phyloP scores from a whole-genome alignment of 2,797 vertebrate genomes.

The Sparus aurata region DNA sequence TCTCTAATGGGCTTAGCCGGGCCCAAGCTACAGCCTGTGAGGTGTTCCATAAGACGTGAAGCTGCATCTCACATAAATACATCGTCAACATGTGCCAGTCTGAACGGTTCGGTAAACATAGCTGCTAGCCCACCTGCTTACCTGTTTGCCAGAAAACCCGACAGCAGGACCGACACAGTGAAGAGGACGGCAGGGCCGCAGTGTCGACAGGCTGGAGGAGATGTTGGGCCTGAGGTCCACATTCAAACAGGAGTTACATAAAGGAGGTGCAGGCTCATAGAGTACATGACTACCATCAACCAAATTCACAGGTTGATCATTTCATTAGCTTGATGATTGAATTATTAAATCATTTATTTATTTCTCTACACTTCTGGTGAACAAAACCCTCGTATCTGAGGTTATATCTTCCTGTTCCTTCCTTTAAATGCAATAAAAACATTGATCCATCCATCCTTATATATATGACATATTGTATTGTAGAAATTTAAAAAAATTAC shows the following conservation, averaged over 20 bases:
- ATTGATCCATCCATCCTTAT: too few species aligned
- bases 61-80: constrained; percentile 47
- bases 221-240: too few species aligned
- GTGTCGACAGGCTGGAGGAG: too few species aligned
- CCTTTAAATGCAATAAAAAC: too few species aligned
- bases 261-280: too few species aligned
- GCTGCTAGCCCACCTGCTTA: constrained; percentile 16
- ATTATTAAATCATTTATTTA: background rate
- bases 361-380: too few species aligned
- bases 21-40: constrained; percentile 51
- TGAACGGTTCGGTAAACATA: constrained; percentile 1
- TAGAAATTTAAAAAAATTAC: background rate
- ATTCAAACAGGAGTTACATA: too few species aligned
- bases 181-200: background rate
- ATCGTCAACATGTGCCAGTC: constrained; percentile 15
- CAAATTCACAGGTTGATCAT: background rate
- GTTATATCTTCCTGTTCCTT: too few species aligned
- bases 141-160: background rate
- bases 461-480: background rate
- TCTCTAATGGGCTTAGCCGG: constrained; percentile 84
- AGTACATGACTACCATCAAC: too few species aligned
- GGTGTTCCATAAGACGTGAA: constrained; percentile 39
- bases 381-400: too few species aligned
- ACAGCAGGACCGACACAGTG: background rate
- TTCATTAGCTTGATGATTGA: background rate